Conservation (phyloP, 37 sponge, comb jelly and placozoan genomes). For the Spongilla lacustris region DNA sequence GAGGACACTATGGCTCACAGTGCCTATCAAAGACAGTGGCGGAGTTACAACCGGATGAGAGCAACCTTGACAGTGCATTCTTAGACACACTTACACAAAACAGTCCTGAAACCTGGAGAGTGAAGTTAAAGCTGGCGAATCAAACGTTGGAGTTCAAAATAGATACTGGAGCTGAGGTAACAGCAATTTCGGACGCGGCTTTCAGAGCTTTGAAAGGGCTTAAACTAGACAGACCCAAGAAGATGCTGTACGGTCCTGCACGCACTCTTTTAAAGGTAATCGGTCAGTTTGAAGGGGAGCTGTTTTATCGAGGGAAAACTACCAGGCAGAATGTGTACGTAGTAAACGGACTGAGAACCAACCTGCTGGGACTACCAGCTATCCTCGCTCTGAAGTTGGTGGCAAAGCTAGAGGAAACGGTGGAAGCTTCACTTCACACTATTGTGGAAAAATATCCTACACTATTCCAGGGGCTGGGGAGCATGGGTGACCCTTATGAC, state of each 20-base stretch:
- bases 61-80: constrained; percentile 9
- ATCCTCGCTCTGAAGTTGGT: constrained; percentile 29
- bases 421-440: neutral
- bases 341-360: constrained; percentile 13
- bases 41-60: neutral
- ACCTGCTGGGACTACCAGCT: constrained; percentile 41
- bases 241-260: constrained; percentile 30
- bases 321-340: constrained; percentile 24
- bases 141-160: constrained; percentile 22
- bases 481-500: constrained; percentile 15
- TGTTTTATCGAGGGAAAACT: constrained; percentile 12
- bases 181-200: constrained; percentile 5
- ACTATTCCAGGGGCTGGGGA: constrained; percentile 41
- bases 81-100: constrained; percentile 7
- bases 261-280: constrained; percentile 4
- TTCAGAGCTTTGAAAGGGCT: neutral
- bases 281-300: constrained; percentile 19
- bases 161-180: constrained; percentile 42
- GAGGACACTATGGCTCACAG: constrained; percentile 22
- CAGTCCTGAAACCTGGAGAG: neutral
- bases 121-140: neutral
- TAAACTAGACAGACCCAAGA: constrained; percentile 22
- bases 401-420: constrained; percentile 5
- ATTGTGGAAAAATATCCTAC: constrained; percentile 17
- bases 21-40: constrained; percentile 36